Base-by-base conservation (phyloP, 2,113 vertebrate species). In the Chloebia gouldiae region DNA sequence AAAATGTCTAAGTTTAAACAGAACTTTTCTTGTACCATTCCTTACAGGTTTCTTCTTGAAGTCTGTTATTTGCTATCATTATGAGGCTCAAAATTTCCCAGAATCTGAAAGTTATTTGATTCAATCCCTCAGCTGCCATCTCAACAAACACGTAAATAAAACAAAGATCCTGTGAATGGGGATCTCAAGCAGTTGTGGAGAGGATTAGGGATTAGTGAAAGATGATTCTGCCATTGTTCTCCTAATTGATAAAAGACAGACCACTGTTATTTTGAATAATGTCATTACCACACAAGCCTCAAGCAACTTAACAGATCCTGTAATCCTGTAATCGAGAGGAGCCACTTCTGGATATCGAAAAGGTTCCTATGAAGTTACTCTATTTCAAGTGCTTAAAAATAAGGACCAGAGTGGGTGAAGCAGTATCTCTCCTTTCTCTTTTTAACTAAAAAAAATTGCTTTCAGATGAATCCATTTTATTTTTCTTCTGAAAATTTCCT, bases 91-190 rank as follows among this genome's bases (percentile, higher is more conserved):
- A 79, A 79, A 79, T 14, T 13, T 80, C 45, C 14, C 70, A 80
- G 78, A 82, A 60, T 79, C 61, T 64, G 71, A 86, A 85, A 91
- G 80, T 70, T 76, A 84, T 70, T 73, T 56, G 77, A 70, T 69
- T 70, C 79, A 80, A 85, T 89, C 47, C 71, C 44, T 49, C 76
- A 91, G 57, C 73, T 94, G 72, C 72, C 60, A 57, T 77, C 27
- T 59, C 64, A 59, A 85, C 44, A 84, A 90, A 77, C 82, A 51
- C 21, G 71, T 89, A 96, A 97, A 73, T 82, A 81, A 90, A 92
- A 68, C 51, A 68, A 88, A 91, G 69, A 39, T 70, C 64, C 76
- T 50, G 23, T 84, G 79, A 90, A 70, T 39, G 80, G 50, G 35
- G 39, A 37, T 39, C 33, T 37, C 60, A 81, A 9, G 49, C 49